Evolutionary conservation across 2,113 vertebrate genomes (phyloP).

Genomic region (Epinephelus lanceolatus): DNA sequence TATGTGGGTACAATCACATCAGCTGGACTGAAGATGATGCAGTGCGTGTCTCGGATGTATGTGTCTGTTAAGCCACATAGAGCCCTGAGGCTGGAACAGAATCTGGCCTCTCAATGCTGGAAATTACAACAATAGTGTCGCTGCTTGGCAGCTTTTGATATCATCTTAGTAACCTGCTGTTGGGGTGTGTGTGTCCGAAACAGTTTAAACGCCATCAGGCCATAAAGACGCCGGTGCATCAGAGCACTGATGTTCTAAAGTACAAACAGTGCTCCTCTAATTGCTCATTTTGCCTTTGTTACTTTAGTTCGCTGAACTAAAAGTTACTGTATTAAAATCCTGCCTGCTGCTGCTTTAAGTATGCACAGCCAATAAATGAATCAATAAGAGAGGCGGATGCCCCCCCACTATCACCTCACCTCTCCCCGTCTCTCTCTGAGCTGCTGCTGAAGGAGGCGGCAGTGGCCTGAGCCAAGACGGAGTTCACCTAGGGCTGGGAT

Average conservation of each 20-base stretch:
- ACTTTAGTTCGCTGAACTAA: neutral
- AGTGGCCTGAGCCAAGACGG: constrained; percentile 53
- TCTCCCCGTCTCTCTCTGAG: neutral
- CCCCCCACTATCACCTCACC: constrained; percentile 9
- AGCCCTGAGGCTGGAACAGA: constrained; percentile 38
- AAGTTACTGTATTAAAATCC: neutral
- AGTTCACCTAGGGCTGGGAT: constrained; percentile 75
- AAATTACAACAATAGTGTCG: constrained; percentile 45
- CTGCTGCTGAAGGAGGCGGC: constrained; percentile 44
- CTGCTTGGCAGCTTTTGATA: constrained; percentile 45
- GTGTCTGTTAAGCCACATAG: constrained; percentile 8
- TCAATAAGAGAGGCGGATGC: constrained; percentile 13
- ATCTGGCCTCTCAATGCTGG: constrained; percentile 38
- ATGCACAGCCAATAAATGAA: neutral
- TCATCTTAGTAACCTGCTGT: constrained; percentile 29
- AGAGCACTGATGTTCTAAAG: too few species aligned
- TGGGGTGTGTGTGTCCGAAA: neutral
- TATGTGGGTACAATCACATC: constrained; percentile 46
- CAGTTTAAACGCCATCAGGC: too few species aligned
- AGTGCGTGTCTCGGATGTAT: neutral
- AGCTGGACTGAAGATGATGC: constrained; percentile 48
- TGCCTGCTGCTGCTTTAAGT: neutral
- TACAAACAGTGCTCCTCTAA: neutral
- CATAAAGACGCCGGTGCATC: too few species aligned
- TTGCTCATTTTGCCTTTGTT: neutral